These are phyloP conservation scores for Buceros bicornis DNA, from an alignment of 2,797 vertebrate genomes.

Conservation along the genomic window DNA sequence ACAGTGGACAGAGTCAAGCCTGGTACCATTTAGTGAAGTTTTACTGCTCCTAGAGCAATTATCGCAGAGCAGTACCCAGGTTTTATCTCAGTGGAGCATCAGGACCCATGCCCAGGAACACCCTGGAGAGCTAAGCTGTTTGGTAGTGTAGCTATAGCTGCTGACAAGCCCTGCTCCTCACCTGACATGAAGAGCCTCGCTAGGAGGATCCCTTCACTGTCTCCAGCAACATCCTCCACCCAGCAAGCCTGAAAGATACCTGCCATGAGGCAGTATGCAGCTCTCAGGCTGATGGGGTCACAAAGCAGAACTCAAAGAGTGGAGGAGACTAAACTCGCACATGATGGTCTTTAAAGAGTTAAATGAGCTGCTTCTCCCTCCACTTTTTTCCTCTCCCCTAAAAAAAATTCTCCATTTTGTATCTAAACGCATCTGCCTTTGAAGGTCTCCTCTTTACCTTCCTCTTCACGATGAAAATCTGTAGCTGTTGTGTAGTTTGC, in stretches of 20 bases:
- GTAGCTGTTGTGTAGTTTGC: not conserved
- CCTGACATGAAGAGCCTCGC: not conserved
- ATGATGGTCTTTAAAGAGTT: not conserved
- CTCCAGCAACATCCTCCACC: not conserved
- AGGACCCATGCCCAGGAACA: not conserved
- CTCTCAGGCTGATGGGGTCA: not conserved
- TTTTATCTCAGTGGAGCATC: not conserved
- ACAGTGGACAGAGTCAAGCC: not conserved
- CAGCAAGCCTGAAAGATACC: not conserved
- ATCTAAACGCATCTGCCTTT: not conserved
- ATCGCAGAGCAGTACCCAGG: not conserved
- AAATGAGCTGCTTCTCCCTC: not conserved
- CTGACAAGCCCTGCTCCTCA: not conserved
- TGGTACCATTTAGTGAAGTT: not conserved
- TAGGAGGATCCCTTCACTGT: not conserved
- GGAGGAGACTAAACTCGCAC: not conserved
- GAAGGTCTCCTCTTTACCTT: not conserved
- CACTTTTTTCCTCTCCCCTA: not conserved
- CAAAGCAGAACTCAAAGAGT: accelerated
- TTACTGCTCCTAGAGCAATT: not conserved
- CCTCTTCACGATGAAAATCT: not conserved
- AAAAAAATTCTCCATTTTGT: not conserved
- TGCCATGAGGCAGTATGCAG: not conserved
- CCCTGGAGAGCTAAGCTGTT: not conserved
- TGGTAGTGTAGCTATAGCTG: accelerated